Evolutionary conservation across 2,797 vertebrate genomes (phyloP), one percentile per base, ranked within the genome.

Genomic region (Paguma larvata): DNA sequence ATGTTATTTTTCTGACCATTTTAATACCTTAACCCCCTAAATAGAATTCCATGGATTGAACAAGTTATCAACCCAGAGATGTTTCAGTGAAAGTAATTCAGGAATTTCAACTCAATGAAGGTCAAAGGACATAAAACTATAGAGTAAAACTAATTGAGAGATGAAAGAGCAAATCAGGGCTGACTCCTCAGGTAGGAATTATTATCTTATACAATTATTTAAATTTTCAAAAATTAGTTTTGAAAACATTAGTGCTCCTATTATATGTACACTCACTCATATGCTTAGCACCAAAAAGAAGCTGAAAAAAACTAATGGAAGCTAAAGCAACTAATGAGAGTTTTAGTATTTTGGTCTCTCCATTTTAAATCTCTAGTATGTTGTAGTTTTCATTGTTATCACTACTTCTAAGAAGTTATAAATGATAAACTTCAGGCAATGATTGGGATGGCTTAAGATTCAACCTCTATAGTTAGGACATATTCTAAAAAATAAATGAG

Each of bases 61-160:
- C 90, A 94, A 97, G 80, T 32, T 75, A 67, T 95, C 63, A 95
- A 75, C 32, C 91, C 93, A 97, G 97, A 97, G 68, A 93, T 88
- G 32, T 65, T 97, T 97, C 67, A 48, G 89, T 87, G 94, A 96
- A 96, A 97, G 91, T 95, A 96, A 96, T 96, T 95, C 89, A 94
- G 89, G 77, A 88, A 85, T 86, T 96, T 98, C 91, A 97, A 82
- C 89, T 94, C 91, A 98, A 90, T 93, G 79, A 98, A 97, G 34
- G 13, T 94, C 85, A 95, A 98, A 95, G 88, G 95, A 96, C 86
- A 41, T 98, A 94, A 93, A 97, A 75, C 97, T 97, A 92, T 96
- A 97, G 6, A 65, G 32, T 82, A 72, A 94, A 98, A 85, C 46
- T 93, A 95, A 97, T 56, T 72, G 97, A 95, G 53, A 95, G 25